Evolutionary conservation across 2,797 vertebrate species (phyloP), one percentile per base, ranked within the genome.

Genomic region (Falco biarmicus): DNA sequence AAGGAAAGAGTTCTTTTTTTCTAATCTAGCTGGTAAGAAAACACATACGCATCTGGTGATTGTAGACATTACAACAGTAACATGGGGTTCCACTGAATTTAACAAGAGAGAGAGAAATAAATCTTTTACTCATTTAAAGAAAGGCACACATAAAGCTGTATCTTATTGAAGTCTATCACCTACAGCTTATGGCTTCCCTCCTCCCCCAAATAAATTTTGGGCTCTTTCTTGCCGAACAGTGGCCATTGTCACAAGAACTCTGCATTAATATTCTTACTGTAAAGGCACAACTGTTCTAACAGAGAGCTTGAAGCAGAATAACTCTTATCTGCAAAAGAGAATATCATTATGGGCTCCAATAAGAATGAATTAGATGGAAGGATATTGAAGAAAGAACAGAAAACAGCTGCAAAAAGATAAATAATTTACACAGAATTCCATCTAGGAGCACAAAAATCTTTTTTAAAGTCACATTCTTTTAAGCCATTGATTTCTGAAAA

Each of bases 341-440:
- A 51, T 83, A 84, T 78, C 34, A 70, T 65, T 66, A 60, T 34
- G 14, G 50, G 60, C 43, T 80, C 57, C 34, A 78, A 43, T 59
- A 91, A 65, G 50, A 90, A 78, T 66, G 26, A 56, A 56, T 24
- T 6, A 59, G 65, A 48, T 51, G 54, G 64, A 64, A 82, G 31
- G 75, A 95, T 43, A 39, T 15, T 68, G 45, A 80, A 57, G 39
- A 65, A 87, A 34, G 76, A 91, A 80, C 28, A 86, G 60, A 93
- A 79, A 87, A 28, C 25, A 13, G 2, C 22, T 54, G 41, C 50
- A 86, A 85, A 61, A 74, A 91, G 86, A 96, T 75, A 73, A 91
- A 95, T 94, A 89, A 82, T 90, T 94, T 93, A 91, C 48, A 59
- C 28, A 91, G 89, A 92, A 92, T 69, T 96, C 69, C 68, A 88